Evolutionary conservation across 2,797 vertebrate genomes (phyloP), one percentile per base, ranked within the genome.

Genomic region (Acrossocheilus fasciatus): DNA sequence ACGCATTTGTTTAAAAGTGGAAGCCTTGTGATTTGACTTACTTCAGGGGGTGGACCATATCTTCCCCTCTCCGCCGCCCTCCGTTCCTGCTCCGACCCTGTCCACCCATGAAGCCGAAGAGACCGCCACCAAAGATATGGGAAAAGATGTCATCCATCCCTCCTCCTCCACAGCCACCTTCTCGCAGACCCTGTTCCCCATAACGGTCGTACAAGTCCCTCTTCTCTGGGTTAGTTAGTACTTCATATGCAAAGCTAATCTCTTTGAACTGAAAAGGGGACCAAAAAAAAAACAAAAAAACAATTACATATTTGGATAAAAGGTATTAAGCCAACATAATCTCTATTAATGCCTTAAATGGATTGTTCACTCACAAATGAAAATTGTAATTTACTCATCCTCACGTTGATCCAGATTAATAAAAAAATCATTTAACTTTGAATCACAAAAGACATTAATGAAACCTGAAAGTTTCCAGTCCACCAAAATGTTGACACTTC

Each of bases 61-160:
- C 98, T 89, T 99, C 98, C 76, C 98, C 98, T 93, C 98, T 97
- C 94, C 98, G 95, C 73, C 98, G 96, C 84, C 98, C 97, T 41
- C 98, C 98, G 76, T 99, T 99, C 80, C 97, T 97, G 93, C 96
- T 96, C 89, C 98, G 96, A 43, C 95, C 96, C 88, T 99, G 98
- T 81, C 97, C 97, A 5, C 98, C 98, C 97, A 99, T 98, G 93
- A 99, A 99, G 88, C 97, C 96, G 69, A 99, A 99, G 59, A 99
- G 96, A 41, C 98, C 97, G 15, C 98, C 97, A 2, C 98, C 98
- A 90, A 99, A 99, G 92, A 99, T 99, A 92, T 99, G 98, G 87
- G 98, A 99, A 94, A 99, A 99, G 92, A 99, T 99, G 88, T 99
- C 98, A 62, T 99, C 98, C 98, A 99, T 99, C 84, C 97, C 97